Evolutionary conservation across 1,140 invertebrate genomes (phyloP).

Genomic region (Orius insidiosus): DNA sequence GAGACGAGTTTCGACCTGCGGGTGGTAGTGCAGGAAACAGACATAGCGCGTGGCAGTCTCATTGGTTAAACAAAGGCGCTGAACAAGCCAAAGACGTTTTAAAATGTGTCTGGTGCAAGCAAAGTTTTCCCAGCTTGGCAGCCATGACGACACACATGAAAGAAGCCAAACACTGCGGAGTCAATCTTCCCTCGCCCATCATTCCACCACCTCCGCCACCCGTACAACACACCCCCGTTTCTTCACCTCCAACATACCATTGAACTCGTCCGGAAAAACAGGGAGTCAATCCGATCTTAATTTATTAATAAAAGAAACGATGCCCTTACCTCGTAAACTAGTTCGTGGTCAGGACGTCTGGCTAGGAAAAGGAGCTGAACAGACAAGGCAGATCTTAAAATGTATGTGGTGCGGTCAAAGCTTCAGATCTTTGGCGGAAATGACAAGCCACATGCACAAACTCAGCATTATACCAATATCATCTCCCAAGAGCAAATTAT

Average conservation of each 20-base stretch:
- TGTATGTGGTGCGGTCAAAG: conserved; percentile 99
- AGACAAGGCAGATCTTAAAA: conserved; percentile 91
- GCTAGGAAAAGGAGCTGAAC: conserved; percentile 93
- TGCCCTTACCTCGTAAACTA: conserved; percentile 82
- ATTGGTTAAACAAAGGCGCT: conserved; percentile 85
- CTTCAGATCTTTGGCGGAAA: conserved; percentile 86
- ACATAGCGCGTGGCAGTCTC: conserved; percentile 82
- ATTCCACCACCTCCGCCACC: conserved; percentile 34
- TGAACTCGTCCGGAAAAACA: conserved; percentile 32
- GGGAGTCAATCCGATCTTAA: conserved; percentile 43
- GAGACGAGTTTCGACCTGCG: conserved; percentile 52
- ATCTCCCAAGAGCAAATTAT: conserved; percentile 93
- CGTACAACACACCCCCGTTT: conserved; percentile 24
- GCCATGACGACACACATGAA: conserved; percentile 90
- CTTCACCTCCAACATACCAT: conserved; percentile 32
- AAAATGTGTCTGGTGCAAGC: conserved; percentile 91
- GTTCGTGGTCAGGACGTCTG: conserved; percentile 96
- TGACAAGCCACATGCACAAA: conserved; percentile 99
- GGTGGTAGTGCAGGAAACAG: conserved; percentile 34
- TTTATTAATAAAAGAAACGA: conserved; percentile 76
- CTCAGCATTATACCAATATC: conserved; percentile 95
- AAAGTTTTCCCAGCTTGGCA: conserved; percentile 74
- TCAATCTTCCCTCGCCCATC: conserved; percentile 52
- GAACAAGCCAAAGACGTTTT: conserved; percentile 85
- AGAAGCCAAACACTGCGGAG: conserved; percentile 80